Evolutionary conservation across 2,113 vertebrate species (phyloP).

Genomic region (Canis aureus): DNA sequence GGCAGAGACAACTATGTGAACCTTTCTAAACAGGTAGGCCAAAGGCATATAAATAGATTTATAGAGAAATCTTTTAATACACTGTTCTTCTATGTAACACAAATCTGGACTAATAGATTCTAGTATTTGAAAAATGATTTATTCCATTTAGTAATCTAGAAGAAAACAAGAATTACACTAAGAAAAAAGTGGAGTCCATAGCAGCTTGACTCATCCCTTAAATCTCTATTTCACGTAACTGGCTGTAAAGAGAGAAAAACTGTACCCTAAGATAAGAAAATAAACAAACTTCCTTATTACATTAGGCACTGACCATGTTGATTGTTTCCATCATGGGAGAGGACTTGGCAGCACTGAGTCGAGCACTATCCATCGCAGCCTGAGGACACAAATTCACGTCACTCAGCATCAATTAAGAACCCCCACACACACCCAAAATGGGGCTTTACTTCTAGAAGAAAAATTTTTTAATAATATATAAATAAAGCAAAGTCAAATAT

Average conservation of each 20-base stretch:
- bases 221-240: not conserved
- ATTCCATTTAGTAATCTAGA: not conserved
- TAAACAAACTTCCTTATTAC: not conserved
- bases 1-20: not conserved
- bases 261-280: not conserved
- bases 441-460: not conserved
- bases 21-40: not conserved
- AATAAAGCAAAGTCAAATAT: conserved; percentile 18
- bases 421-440: not conserved
- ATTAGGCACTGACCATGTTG: conserved; percentile 92
- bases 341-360: conserved; percentile 97
- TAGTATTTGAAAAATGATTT: not conserved
- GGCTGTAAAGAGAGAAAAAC: not conserved
- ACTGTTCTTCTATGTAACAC: not conserved
- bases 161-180: not conserved
- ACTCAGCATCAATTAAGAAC: not conserved
- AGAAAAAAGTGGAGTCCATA: conserved; percentile 26
- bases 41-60: not conserved
- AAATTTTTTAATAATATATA: not conserved
- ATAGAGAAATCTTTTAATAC: not conserved
- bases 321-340: conserved; percentile 99
- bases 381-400: conserved; percentile 71
- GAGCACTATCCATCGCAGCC: conserved; percentile 97
- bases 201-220: not conserved
- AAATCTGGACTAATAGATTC: not conserved